A percentile compares a stretch with the other conserved stretches of the same genome.
Conservation (phyloP, 1,140 invertebrate species). For the Aphelenchoides fujianensis region DNA sequence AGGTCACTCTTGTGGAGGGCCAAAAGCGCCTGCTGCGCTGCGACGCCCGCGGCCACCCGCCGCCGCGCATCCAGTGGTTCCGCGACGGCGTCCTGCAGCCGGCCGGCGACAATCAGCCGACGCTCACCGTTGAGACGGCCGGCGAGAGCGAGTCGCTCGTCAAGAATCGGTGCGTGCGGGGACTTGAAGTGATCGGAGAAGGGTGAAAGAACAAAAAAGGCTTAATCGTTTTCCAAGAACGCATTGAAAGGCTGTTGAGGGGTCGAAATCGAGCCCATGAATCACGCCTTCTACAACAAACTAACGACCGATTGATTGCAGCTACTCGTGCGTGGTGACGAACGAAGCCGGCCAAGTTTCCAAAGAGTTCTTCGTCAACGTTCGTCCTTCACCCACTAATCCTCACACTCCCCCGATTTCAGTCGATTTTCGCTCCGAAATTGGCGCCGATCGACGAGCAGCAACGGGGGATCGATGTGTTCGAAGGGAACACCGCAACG, state of each 20-base stretch:
- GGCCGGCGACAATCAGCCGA: slow-evolving; percentile 20
- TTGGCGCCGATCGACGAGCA: slow-evolving; percentile 25
- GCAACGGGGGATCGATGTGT: slow-evolving; percentile 38
- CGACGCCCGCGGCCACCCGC: slow-evolving; percentile 30
- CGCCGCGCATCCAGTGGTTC: slow-evolving; percentile 78
- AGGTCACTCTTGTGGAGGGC: slow-evolving; percentile 26
- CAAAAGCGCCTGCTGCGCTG: slow-evolving; percentile 17
- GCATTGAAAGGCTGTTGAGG: too few species aligned
- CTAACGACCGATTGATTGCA: too few species aligned
- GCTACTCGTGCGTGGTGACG: slow-evolving; percentile 46
- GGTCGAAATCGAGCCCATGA: too few species aligned
- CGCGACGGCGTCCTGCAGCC: slow-evolving; percentile 70
- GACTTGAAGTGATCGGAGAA: too few species aligned
- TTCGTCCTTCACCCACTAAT: background rate
- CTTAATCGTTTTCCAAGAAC: too few species aligned
- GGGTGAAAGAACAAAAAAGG: too few species aligned
- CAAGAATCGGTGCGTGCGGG: slow-evolving; percentile 33
- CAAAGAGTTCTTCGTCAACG: slow-evolving; percentile 54
- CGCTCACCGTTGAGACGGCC: background rate
- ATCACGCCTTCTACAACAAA: too few species aligned
- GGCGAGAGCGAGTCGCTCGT: slow-evolving; percentile 7
- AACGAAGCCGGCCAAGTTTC: slow-evolving; percentile 52
- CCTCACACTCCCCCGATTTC: background rate
- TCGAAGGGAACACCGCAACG: slow-evolving; percentile 49
- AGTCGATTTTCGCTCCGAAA: slow-evolving; percentile 30